Evolutionary conservation across 2,113 vertebrate genomes (phyloP), one percentile per base, ranked within the genome.

Genomic region (Apodemus sylvaticus): DNA sequence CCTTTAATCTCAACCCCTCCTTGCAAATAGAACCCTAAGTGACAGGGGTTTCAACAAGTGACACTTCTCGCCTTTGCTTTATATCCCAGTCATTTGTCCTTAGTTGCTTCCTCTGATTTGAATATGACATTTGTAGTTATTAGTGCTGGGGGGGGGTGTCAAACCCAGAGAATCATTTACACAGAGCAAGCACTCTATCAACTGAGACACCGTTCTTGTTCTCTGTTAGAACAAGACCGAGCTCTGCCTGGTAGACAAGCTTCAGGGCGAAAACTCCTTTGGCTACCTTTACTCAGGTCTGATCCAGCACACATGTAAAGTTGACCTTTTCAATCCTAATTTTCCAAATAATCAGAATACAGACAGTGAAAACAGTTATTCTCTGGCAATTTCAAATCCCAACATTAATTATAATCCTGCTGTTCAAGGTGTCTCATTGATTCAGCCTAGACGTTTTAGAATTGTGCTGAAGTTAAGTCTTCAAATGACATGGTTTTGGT

Each of bases 301-400:
- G 64, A 55, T 19, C 2, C 31, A 91, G 53, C 12, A 68, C 64
- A 42, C 60, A 36, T 16, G 16, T 71, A 91, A 73, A 62, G 6
- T 7, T 95, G 71, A 1, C 20, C 16, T 39, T 82, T 93, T 89
- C 36, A 70, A 39, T 1, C 82, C 1, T 34, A 48, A 39, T 12
- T 86, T 92, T 83, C 74, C 78, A 96, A 26, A 96, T 60, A 39
- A 39, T 93, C 77, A 92, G 74, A 96, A 79, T 7, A 53, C 17
- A 81, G 39, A 26, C 29, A 53, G 34, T 22, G 39, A 73, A 89
- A 96, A n/a, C 3, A 3, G 9, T 48, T 4, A 16, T 92, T 93
- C 42, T n/a, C 5, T 2, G 48, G 53, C 11, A 77, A 7, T 4
- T 20, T 86, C 77, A 88, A 85, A 87, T 66, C 51, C 13, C 70